Evolutionary conservation across 2,797 vertebrate genomes (phyloP), one percentile per base, ranked within the genome.

Genomic region (Thripadectes ignobilis): DNA sequence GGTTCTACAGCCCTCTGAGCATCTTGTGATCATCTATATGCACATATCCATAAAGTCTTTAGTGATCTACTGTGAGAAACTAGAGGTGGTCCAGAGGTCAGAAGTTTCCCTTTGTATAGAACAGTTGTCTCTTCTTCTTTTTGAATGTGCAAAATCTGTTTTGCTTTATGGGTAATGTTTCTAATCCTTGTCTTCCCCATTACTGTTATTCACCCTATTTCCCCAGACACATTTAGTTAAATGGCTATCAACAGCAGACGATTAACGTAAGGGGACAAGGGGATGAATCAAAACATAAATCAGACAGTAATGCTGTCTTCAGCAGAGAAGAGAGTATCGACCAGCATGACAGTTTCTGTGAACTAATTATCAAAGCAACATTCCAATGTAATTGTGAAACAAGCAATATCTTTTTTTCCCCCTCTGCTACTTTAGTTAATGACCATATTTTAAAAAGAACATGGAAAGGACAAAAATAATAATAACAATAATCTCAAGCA

Each of bases 221-320:
- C 92, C 95, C 95, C 48, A 95, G 89, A 94, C 84, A 65, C 93
- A 75, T 97, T 97, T 93, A 75, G 80, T 95, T 96, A 97, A 97
- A 97, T 75, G 78, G 92, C 85, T 94, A 95, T 97, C 96, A 97
- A 91, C 85, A 89, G 59, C 78, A 92, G 85, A 92, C 61, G 4
- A 97, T 97, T 96, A 97, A 94, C 38, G 4, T 85, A 90, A 91
- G 41, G 58, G 90, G 95, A 96, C 88, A 94, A 85, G 91, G 59
- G 65, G 65, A 96, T 95, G 92, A 96, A 81, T 95, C 71, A 94
- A 97, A 97, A 93, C 84, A 96, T 97, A 97, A 97, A 97, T 97
- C 93, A 97, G 92, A 77, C 87, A 95, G 89, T 96, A 96, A 95
- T 72, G 65, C 89, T 95, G 95, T 89, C 91, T 96, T 97, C 93